Percentiles rank a stretch among this genome's conserved stretches.
phyloP scores from a whole-genome alignment of 2,888 invertebrate genomes.

The Periphyllus acericola region DNA sequence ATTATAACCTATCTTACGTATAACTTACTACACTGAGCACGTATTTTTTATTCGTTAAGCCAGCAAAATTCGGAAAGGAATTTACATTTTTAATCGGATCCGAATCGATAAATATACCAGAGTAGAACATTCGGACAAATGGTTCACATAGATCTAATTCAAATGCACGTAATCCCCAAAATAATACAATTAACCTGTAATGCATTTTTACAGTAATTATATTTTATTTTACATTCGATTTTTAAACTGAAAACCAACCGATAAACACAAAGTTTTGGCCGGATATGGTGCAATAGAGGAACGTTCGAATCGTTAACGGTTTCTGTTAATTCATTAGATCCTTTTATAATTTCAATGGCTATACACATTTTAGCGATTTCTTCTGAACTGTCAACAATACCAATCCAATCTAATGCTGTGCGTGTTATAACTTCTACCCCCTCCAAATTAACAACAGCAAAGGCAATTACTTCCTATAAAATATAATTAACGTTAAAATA shows the following conservation, averaged over 20 bases:
- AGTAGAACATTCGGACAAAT: conserved; percentile 35
- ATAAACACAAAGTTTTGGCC: conserved; percentile 25
- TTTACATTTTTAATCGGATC: conserved; percentile 13
- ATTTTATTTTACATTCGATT: not conserved
- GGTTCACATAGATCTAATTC: not conserved
- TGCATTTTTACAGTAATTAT: not conserved
- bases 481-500: not conserved
- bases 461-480: conserved; percentile 35
- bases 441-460: conserved; percentile 18
- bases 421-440: not conserved
- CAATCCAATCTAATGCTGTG: conserved; percentile 28
- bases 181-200: conserved; percentile 31
- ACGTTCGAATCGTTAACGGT: not conserved
- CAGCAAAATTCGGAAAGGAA: conserved; percentile 41
- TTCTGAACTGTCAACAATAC: not conserved
- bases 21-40: conserved; percentile 10
- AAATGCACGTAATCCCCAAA: conserved; percentile 46
- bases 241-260: conserved; percentile 9
- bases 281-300: conserved; percentile 13
- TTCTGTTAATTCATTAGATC: not conserved
- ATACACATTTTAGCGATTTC: conserved; percentile 39
- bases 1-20: no score
- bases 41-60: not conserved
- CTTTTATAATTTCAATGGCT: conserved; percentile 1
- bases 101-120: conserved; percentile 10